phyloP scores from a whole-genome alignment of 2,888 invertebrate species.

The Thecophora atra region DNA sequence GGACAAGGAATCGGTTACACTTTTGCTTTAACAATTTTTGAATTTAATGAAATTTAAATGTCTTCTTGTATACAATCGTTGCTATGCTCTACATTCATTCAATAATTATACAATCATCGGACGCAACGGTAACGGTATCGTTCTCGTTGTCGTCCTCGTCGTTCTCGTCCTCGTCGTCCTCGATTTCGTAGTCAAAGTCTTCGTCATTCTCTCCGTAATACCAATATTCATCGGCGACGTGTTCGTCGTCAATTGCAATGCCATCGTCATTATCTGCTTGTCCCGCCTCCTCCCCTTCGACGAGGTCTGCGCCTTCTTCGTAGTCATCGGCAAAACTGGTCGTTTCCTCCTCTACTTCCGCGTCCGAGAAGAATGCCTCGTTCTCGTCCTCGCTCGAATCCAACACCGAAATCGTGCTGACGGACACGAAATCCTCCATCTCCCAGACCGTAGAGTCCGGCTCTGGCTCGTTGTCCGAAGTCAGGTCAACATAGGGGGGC shows the following conservation, averaged over 20 bases:
- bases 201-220: too few relatives aligned
- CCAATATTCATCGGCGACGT: too few relatives aligned
- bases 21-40: conserved; percentile 2
- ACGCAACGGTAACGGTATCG: too few relatives aligned
- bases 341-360: conserved; percentile 1
- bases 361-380: conserved; percentile 18
- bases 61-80: background rate
- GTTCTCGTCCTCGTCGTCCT: too few relatives aligned
- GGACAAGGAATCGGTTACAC: background rate
- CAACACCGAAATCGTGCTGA: conserved; percentile 19
- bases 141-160: too few relatives aligned
- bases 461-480: background rate
- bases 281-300: conserved; percentile 1
- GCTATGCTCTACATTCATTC: conserved; percentile 18
- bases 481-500: background rate
- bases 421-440: conserved; percentile 42
- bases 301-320: conserved; percentile 8
- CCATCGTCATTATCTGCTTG: too few relatives aligned
- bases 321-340: background rate
- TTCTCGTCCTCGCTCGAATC: conserved; percentile 32
- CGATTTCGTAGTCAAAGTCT: too few relatives aligned
- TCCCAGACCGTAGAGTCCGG: conserved; percentile 34
- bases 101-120: conserved; percentile 38
- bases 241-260: too few relatives aligned
- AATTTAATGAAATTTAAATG: background rate